phyloP scores from a whole-genome alignment of 2,113 vertebrate species.

The Phrynosoma platyrhinos region DNA sequence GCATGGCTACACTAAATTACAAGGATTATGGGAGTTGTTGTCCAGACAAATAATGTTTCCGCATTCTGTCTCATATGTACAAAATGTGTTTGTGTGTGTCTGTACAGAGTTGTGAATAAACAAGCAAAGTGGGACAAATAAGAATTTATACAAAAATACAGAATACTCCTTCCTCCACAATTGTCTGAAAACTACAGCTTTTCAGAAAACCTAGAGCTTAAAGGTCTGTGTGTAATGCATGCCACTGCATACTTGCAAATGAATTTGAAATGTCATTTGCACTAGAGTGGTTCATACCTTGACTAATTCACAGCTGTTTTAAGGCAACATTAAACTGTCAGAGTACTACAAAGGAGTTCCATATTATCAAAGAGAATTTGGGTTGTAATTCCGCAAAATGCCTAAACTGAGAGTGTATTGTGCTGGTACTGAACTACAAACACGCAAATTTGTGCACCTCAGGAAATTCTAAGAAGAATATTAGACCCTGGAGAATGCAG shows the following conservation, averaged over 20 bases:
- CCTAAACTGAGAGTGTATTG: not conserved
- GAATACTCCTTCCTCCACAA: not conserved
- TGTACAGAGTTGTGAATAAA: not conserved
- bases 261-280: constrained; percentile 31
- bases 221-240: not conserved
- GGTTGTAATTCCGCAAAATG: constrained; percentile 14
- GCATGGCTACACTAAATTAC: too few species aligned
- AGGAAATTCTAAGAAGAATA: not conserved
- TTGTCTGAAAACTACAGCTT: not conserved
- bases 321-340: constrained; percentile 30
- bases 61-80: not conserved
- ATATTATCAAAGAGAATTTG: constrained; percentile 19
- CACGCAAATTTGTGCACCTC: not conserved
- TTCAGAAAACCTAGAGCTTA: not conserved
- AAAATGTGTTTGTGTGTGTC: not conserved
- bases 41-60: not conserved
- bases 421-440: constrained; percentile 14
- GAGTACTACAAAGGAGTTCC: not conserved
- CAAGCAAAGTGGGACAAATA: not conserved
- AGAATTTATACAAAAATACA: constrained; percentile 9
- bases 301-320: constrained; percentile 30
- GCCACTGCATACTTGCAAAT: constrained; percentile 16
- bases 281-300: not conserved
- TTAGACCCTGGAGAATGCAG: constrained; percentile 2
- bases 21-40: too few species aligned